A percentile compares a stretch with the other conserved stretches of the same genome.
These are phyloP conservation scores for Oscheius sp. DNA, from an alignment of 2,888 invertebrate species.

Conservation along the genomic window DNA sequence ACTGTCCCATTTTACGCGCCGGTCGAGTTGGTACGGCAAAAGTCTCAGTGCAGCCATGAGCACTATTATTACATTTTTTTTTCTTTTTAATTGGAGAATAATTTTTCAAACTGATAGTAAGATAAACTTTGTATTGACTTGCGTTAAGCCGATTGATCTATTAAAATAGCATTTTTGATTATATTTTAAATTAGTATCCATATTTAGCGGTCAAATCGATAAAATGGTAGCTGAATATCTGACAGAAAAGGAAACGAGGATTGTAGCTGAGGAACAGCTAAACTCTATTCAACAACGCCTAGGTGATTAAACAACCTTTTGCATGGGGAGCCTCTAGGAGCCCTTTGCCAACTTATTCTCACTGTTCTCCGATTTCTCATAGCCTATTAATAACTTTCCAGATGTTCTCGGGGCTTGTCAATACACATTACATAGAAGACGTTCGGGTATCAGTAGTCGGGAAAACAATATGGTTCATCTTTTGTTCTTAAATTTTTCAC, in stretches of 20 bases:
- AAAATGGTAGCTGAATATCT: conserved; percentile 38
- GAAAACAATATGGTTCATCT: not conserved
- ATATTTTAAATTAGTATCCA: not conserved
- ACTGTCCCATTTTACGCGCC: too few relatives aligned
- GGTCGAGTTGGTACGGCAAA: too few relatives aligned
- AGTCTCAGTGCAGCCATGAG: too few relatives aligned
- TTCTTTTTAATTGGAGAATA: not conserved
- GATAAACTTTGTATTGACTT: not conserved
- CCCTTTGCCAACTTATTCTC: not conserved
- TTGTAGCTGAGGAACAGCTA: conserved; percentile 27
- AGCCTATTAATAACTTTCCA: not conserved
- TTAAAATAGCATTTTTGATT: not conserved
- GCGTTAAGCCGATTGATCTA: not conserved
- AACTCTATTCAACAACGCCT: conserved; percentile 1
- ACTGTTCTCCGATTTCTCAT: not conserved
- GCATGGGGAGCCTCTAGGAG: not conserved
- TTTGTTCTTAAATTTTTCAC: not conserved
- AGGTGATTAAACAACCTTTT: not conserved
- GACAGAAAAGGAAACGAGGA: conserved; percentile 32
- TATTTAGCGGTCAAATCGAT: conserved; percentile 35
- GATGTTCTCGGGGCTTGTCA: not conserved
- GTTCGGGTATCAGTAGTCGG: conserved; percentile 15
- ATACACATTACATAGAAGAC: conserved; percentile 5
- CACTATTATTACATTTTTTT: not conserved
- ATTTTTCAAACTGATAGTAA: not conserved